Percentiles rank a stretch among this genome's conserved stretches.
Evolutionary conservation across 2,888 invertebrate genomes (phyloP).

Genomic region (Camptogramma bilineatum): DNA sequence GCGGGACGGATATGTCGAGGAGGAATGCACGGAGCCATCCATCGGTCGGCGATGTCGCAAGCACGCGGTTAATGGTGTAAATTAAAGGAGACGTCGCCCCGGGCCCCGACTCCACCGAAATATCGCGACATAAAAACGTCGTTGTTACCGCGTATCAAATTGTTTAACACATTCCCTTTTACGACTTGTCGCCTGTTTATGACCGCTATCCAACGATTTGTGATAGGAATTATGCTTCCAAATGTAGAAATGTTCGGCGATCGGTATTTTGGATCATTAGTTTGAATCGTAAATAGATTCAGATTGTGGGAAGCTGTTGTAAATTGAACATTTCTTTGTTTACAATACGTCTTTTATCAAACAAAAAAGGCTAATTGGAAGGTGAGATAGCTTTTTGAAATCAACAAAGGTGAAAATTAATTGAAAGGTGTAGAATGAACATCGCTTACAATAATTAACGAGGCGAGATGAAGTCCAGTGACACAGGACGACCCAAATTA

Average conservation of each 20-base stretch:
- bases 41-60: slow-evolving; percentile 75
- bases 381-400: slow-evolving; percentile 7
- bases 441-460: slow-evolving; percentile 68
- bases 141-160: slow-evolving; percentile 77
- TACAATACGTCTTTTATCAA: background rate
- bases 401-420: slow-evolving; percentile 40
- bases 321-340: slow-evolving; percentile 4
- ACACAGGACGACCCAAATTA: slow-evolving; percentile 72
- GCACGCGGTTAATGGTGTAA: slow-evolving; percentile 77
- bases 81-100: slow-evolving; percentile 72
- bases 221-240: slow-evolving; percentile 61
- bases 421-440: slow-evolving; percentile 49
- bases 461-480: slow-evolving; percentile 63
- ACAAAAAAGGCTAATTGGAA: background rate
- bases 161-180: slow-evolving; percentile 79
- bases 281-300: slow-evolving; percentile 28
- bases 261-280: slow-evolving; percentile 42
- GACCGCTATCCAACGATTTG: slow-evolving; percentile 67
- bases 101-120: slow-evolving; percentile 66
- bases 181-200: slow-evolving; percentile 74
- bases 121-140: slow-evolving; percentile 80
- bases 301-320: slow-evolving; percentile 16
- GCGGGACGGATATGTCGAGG: slow-evolving; percentile 51
- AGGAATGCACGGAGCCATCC: slow-evolving; percentile 59
- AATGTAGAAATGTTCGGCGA: slow-evolving; percentile 56